Conservation (phyloP, 2,888 invertebrate species). For the Drosophila setosimentum region DNA sequence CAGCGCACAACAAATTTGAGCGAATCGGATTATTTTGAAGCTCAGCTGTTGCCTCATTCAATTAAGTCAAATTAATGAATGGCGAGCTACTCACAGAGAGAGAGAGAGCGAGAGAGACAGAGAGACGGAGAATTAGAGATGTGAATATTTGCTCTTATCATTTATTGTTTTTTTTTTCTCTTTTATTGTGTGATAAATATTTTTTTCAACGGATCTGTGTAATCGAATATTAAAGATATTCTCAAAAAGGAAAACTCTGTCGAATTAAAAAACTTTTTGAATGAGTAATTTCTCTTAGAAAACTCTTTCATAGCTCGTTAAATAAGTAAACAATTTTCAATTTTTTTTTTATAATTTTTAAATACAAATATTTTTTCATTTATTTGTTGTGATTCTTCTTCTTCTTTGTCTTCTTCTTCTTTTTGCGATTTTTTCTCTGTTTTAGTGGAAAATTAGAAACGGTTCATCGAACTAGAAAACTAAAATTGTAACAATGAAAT, state of each 20-base stretch:
- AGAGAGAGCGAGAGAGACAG: not conserved
- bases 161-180: not conserved
- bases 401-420: not conserved
- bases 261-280: not conserved
- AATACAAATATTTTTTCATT: slow-evolving; percentile 40
- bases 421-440: slow-evolving; percentile 11
- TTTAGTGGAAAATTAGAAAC: slow-evolving; percentile 10
- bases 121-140: not conserved
- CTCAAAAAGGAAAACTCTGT: not conserved
- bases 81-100: not conserved
- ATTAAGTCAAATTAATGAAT: slow-evolving; percentile 53
- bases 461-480: slow-evolving; percentile 11
- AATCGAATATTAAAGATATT: not conserved
- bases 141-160: not conserved
- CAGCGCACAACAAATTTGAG: slow-evolving; percentile 28
- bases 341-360: slow-evolving; percentile 15
- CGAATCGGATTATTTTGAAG: slow-evolving; percentile 22
- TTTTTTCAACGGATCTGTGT: not conserved
- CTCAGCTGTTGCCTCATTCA: slow-evolving; percentile 44
- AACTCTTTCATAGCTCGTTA: not conserved
- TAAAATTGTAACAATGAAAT: slow-evolving; percentile 39
- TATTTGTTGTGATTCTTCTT: slow-evolving; percentile 33
- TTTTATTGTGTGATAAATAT: not conserved
- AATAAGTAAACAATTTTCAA: not conserved
- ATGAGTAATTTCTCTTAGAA: not conserved